Conservation (phyloP, 1,140 invertebrate genomes). For the Himalopsyche phryganea region DNA sequence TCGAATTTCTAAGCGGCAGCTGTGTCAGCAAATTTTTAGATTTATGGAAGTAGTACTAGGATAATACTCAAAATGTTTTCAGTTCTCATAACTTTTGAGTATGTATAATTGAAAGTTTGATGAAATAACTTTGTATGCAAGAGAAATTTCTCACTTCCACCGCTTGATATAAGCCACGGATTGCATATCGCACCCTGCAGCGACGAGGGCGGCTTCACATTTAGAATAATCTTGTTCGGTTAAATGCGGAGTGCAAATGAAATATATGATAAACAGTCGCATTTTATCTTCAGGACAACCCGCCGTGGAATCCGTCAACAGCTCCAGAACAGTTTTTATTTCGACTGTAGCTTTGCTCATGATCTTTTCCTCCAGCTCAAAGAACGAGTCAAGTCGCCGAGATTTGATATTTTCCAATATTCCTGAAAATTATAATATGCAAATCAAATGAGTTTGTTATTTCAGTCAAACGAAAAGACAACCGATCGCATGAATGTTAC, state of each 20-base stretch:
- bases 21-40: too few species aligned
- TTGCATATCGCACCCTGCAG: constrained; percentile 81
- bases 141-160: constrained; percentile 87
- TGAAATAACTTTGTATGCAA: too few species aligned
- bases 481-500: constrained; percentile 49
- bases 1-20: too few species aligned
- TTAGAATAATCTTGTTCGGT: constrained; percentile 80
- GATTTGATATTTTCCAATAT: constrained; percentile 90
- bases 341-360: constrained; percentile 76
- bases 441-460: neutral
- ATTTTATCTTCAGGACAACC: constrained; percentile 92
- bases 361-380: constrained; percentile 97
- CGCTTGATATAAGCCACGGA: constrained; percentile 82
- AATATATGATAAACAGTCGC: constrained; percentile 92
- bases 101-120: too few species aligned
- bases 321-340: constrained; percentile 73
- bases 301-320: constrained; percentile 80
- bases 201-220: constrained; percentile 72
- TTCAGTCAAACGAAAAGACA: constrained; percentile 3
- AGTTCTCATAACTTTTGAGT: too few species aligned
- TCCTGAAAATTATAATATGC: constrained; percentile 46
- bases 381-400: constrained; percentile 90
- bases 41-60: too few species aligned
- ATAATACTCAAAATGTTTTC: too few species aligned
- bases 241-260: constrained; percentile 78